phyloP scores from a whole-genome alignment of 64 coral and sea anemone species.

The Anthopleura sola region DNA sequence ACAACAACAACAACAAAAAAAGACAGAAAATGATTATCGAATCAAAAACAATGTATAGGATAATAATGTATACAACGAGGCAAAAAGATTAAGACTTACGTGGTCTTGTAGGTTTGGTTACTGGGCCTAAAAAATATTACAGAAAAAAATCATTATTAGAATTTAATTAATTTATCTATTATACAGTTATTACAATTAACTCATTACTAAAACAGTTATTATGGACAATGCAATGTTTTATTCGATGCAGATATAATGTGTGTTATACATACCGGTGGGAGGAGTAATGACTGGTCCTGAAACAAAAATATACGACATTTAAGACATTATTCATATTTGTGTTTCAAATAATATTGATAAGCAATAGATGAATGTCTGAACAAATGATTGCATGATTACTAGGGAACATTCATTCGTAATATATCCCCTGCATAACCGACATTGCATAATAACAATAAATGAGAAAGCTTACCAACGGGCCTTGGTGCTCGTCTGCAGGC shows the following conservation, averaged over 20 bases:
- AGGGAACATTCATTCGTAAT: no score
- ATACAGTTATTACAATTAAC: background rate
- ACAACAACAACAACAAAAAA: background rate
- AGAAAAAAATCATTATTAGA: background rate
- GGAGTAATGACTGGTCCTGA: background rate
- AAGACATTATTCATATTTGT: background rate
- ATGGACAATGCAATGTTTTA: background rate
- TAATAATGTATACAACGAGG: background rate
- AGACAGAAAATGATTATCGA: background rate
- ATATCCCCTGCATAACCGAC: no score
- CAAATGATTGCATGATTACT: no score
- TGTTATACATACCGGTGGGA: background rate
- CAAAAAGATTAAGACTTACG: background rate
- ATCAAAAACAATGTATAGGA: background rate
- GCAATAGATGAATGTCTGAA: no score
- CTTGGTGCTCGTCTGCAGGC: constrained; percentile 12
- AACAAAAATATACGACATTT: background rate
- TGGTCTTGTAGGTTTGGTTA: background rate
- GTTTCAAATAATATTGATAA: background rate
- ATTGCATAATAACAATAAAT: no score
- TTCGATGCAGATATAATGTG: no score
- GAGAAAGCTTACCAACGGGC: background rate
- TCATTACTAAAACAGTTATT: background rate
- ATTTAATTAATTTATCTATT: background rate
- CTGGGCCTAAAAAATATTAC: background rate